phyloP scores from a whole-genome alignment of 2,797 vertebrate species.

The Oreochromis mossambicus region DNA sequence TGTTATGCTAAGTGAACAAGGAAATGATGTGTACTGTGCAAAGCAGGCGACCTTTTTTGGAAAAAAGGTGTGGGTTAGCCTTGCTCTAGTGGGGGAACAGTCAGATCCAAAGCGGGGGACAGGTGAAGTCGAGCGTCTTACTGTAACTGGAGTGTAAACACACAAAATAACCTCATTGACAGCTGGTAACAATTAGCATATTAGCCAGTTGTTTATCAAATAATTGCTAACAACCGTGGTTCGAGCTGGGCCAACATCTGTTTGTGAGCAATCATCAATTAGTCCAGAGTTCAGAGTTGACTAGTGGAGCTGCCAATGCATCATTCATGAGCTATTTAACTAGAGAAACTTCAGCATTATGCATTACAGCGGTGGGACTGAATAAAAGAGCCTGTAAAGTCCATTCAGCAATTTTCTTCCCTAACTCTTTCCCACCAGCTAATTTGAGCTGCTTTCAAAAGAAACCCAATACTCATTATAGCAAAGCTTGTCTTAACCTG shows the following conservation, averaged over 20 bases:
- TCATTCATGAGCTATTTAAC: conserved; percentile 74
- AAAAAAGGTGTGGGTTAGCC: conserved; percentile 3
- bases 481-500: conserved; percentile 48
- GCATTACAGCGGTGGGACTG: conserved; percentile 20
- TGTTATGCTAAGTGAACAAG: conserved; percentile 65
- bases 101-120: conserved; percentile 23
- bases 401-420: conserved; percentile 49
- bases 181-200: conserved; percentile 77
- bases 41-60: conserved; percentile 37
- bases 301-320: conserved; percentile 61
- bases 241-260: conserved; percentile 72
- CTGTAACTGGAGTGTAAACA: conserved; percentile 71
- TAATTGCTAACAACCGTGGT: conserved; percentile 73
- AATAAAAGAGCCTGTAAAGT: conserved; percentile 47
- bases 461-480: conserved; percentile 68
- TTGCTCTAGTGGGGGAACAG: neutral
- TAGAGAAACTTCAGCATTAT: conserved; percentile 52
- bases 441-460: conserved; percentile 60
- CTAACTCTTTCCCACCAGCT: conserved; percentile 40
- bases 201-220: conserved; percentile 79
- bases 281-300: conserved; percentile 72
- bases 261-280: conserved; percentile 71
- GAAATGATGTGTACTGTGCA: conserved; percentile 56
- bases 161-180: conserved; percentile 55
- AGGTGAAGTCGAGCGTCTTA: conserved; percentile 70